These are phyloP conservation scores for Poecilobothrus nobilitatus DNA, from an alignment of 2,888 invertebrate species.

Conservation along the genomic window DNA sequence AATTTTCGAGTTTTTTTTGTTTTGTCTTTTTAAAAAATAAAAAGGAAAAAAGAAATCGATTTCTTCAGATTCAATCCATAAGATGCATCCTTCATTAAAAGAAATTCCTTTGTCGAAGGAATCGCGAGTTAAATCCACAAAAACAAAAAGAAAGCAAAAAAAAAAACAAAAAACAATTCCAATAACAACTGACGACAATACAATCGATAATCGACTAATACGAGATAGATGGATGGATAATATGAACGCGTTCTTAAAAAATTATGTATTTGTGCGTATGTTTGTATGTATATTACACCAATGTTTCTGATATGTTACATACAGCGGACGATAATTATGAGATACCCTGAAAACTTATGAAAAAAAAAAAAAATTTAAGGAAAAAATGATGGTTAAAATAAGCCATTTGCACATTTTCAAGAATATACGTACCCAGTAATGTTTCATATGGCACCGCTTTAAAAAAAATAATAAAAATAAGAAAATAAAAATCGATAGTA, in stretches of 20 bases:
- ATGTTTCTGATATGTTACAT: neutral
- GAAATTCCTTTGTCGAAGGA: neutral
- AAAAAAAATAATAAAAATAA: too few relatives aligned
- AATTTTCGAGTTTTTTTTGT: neutral
- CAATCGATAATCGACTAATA: slow-evolving; percentile 10
- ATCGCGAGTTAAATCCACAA: too few relatives aligned
- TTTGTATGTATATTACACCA: too few relatives aligned
- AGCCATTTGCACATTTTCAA: neutral
- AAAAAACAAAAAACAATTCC: neutral
- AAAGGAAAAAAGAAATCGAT: too few relatives aligned
- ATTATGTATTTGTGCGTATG: too few relatives aligned
- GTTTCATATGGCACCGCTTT: neutral
- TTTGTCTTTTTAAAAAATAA: too few relatives aligned
- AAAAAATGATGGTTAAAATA: neutral
- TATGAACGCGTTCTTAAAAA: neutral
- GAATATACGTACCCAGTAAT: neutral
- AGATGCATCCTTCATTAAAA: neutral
- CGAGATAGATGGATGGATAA: neutral
- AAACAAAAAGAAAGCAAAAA: neutral
- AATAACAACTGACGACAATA: slow-evolving; percentile 8
- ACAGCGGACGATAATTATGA: neutral
- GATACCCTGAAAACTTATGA: neutral
- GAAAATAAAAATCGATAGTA: neutral
- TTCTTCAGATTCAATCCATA: neutral
- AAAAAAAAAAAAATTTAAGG: too few relatives aligned